A percentile compares a stretch with the other conserved stretches of the same genome.
Evolutionary conservation across 1,140 invertebrate species (phyloP).

Genomic region (Steinernema feltiae): DNA sequence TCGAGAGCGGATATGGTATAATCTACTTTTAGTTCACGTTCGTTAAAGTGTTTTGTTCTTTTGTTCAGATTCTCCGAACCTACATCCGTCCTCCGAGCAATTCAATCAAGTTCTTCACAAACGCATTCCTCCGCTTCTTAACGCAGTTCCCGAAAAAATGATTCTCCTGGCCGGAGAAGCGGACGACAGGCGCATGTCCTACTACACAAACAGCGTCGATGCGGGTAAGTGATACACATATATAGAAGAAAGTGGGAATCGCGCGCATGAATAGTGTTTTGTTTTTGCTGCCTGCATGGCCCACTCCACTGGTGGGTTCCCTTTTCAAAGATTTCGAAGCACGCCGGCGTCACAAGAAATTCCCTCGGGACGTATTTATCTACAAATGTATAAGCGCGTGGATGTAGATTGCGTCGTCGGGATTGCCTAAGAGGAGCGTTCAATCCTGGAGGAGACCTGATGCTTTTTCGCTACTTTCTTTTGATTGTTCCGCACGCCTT

Average conservation of each 20-base stretch:
- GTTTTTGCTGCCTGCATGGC: neutral
- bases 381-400: conserved; percentile 11
- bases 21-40: conserved; percentile 8
- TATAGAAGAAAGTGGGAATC: neutral
- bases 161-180: neutral
- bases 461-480: neutral
- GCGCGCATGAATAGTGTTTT: neutral
- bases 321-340: neutral
- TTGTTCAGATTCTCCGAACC: neutral
- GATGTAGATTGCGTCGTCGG: conserved; percentile 14
- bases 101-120: conserved; percentile 6
- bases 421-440: neutral
- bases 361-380: conserved; percentile 11
- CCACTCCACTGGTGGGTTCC: neutral
- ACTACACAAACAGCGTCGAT: conserved; percentile 8
- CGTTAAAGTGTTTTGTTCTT: neutral
- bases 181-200: conserved; percentile 11
- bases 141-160: neutral
- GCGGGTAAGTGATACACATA: no score
- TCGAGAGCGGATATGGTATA: conserved; percentile 16
- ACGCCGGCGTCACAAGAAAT: neutral
- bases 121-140: neutral
- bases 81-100: neutral
- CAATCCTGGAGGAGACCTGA: neutral
- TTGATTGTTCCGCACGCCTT: no score